Percentiles rank a stretch among this genome's conserved stretches.
Evolutionary conservation across 1,140 invertebrate species (phyloP).

Genomic region (Calliphora vicina): DNA sequence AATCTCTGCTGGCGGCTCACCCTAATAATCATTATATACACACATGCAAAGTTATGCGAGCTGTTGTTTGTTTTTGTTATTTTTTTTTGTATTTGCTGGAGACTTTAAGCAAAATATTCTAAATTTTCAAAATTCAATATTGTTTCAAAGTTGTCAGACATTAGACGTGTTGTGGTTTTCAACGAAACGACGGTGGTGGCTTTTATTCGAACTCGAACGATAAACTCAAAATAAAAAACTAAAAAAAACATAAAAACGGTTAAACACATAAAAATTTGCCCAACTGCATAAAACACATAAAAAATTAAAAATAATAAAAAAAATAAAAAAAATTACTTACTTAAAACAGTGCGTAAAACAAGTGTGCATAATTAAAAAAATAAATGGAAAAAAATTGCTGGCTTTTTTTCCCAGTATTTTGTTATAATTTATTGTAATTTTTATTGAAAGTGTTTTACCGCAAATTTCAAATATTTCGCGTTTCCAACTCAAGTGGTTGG

Average conservation of each 20-base stretch:
- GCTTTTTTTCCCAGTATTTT: not conserved
- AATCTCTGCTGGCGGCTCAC: not conserved
- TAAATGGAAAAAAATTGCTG: not conserved
- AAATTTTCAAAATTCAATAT: conserved; percentile 34
- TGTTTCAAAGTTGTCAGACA: conserved; percentile 18
- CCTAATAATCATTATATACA: not conserved
- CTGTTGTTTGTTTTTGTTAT: not conserved
- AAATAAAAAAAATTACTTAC: not conserved
- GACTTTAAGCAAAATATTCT: conserved; percentile 29
- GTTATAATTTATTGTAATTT: conserved; percentile 11
- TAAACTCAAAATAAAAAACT: not conserved
- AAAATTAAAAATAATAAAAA: not conserved
- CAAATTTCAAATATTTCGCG: not conserved
- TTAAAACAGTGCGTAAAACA: not conserved
- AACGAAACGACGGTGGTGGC: not conserved
- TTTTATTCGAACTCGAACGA: not conserved
- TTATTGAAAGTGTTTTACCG: not conserved
- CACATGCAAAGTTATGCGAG: conserved; percentile 1
- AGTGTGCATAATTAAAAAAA: not conserved
- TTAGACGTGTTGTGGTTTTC: conserved; percentile 26
- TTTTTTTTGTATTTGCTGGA: conserved; percentile 14
- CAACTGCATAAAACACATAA: not conserved
- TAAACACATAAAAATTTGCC: not conserved
- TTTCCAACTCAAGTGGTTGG: not conserved
- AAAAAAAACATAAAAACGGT: not conserved